Conservation (phyloP, 1,140 invertebrate species). For the Lordiphosa collinella region DNA sequence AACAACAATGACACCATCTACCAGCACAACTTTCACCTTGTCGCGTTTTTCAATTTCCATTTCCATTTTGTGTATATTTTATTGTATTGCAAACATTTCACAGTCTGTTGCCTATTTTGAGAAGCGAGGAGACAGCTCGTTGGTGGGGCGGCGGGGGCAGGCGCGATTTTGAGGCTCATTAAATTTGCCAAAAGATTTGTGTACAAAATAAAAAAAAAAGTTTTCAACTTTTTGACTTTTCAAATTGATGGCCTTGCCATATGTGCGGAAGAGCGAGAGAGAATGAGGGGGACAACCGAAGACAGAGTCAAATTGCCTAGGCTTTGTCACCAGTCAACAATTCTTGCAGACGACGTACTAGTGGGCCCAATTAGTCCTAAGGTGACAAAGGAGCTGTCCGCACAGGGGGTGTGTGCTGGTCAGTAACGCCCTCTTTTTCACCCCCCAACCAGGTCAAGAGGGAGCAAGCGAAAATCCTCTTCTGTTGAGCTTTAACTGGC, state of each 20-base stretch:
- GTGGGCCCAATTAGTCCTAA: conserved; percentile 46
- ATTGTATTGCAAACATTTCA: conserved; percentile 56
- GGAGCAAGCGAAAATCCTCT: too few relatives aligned
- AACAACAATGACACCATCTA: conserved; percentile 10
- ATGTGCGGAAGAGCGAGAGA: background rate
- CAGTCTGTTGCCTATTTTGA: conserved; percentile 57
- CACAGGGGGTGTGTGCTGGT: too few relatives aligned
- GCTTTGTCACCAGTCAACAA: conserved; percentile 40
- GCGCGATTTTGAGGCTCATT: conserved; percentile 66
- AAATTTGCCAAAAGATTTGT: conserved; percentile 65
- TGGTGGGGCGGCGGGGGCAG: background rate
- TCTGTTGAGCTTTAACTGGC: too few relatives aligned
- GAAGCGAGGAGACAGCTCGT: background rate
- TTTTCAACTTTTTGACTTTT: conserved; percentile 43
- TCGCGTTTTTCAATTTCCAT: conserved; percentile 69
- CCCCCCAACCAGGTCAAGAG: background rate
- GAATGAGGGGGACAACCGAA: background rate
- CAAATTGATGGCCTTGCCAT: conserved; percentile 56
- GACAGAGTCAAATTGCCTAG: conserved; percentile 31
- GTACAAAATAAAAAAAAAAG: conserved; percentile 23
- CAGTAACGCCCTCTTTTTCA: background rate
- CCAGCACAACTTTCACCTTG: conserved; percentile 55
- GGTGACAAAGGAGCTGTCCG: conserved; percentile 38
- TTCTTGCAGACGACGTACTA: conserved; percentile 6
- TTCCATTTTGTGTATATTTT: conserved; percentile 17